phyloP scores from a whole-genome alignment of 2,888 invertebrate species.

The Pseudeuparius sepicola region DNA sequence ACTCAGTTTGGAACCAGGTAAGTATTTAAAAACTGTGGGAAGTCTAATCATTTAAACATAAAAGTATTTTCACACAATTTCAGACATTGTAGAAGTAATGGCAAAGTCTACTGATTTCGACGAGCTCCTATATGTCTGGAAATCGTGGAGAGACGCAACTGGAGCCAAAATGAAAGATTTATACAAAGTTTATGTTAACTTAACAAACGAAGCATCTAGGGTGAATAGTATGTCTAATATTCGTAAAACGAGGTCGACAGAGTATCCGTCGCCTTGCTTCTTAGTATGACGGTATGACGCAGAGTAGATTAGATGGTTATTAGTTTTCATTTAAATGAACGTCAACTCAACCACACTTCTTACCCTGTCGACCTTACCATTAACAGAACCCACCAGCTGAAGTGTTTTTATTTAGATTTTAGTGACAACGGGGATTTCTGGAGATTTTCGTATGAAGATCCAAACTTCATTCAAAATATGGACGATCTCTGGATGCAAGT shows the following conservation, averaged over 20 bases:
- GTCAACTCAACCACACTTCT: too few species aligned
- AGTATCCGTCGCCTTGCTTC: too few species aligned
- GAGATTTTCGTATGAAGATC: slow-evolving; percentile 40
- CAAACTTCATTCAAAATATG: slow-evolving; percentile 34
- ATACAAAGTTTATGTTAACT: slow-evolving; percentile 50
- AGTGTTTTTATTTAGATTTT: slow-evolving; percentile 39
- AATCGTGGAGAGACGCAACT: slow-evolving; percentile 52
- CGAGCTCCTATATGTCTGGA: slow-evolving; percentile 54
- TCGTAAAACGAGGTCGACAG: too few species aligned
- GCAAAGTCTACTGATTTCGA: slow-evolving; percentile 46
- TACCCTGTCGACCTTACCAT: too few species aligned
- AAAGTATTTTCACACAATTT: too few species aligned
- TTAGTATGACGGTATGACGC: too few species aligned
- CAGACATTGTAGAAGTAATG: slow-evolving; percentile 37
- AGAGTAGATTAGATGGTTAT: too few species aligned
- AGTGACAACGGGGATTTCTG: slow-evolving; percentile 43
- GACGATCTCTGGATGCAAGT: slow-evolving; percentile 47
- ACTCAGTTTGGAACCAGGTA: slow-evolving; percentile 36
- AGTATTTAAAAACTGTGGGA: too few species aligned
- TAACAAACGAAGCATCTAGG: slow-evolving; percentile 52
- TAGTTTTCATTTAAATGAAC: too few species aligned
- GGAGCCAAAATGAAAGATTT: slow-evolving; percentile 50
- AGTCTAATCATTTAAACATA: too few species aligned
- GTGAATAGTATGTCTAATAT: slow-evolving; percentile 38
- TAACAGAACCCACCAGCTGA: too few species aligned